These are phyloP conservation scores for Bradypus variegatus DNA, from an alignment of 2,797 vertebrate species.

Conservation along the genomic window DNA sequence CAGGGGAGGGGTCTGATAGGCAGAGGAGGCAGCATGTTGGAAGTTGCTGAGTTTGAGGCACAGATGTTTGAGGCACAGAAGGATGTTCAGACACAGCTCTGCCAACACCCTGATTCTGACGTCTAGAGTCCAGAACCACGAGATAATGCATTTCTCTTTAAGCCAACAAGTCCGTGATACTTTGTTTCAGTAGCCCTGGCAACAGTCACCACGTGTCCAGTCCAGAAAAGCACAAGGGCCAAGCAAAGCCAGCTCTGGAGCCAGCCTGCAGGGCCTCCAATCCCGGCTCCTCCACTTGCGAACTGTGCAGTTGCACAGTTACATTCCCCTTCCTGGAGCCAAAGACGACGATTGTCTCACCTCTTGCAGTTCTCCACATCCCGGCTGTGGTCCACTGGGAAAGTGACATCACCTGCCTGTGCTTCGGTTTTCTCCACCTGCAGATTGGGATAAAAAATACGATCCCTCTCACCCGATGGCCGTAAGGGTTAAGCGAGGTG, in stretches of 20 bases:
- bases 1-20: neutral
- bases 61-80: neutral
- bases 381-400: neutral
- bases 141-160: no score
- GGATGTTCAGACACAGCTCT: neutral
- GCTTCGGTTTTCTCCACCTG: neutral
- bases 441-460: neutral
- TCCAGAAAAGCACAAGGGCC: neutral
- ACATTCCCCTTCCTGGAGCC: neutral
- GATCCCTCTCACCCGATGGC: neutral
- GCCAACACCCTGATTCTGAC: no score
- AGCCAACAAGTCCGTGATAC: no score
- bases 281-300: neutral
- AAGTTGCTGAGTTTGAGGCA: neutral
- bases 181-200: no score
- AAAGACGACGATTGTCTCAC: neutral
- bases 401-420: neutral
- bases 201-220: neutral
- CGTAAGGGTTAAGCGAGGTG: neutral
- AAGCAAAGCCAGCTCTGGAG: neutral
- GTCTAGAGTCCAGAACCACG: no score
- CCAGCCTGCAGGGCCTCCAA: neutral
- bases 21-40: neutral
- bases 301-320: rapidly evolving
- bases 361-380: neutral